Evolutionary conservation across 2,888 invertebrate species (phyloP), one percentile per base, ranked within the genome.

Genomic region (Mylabris sibirica): DNA sequence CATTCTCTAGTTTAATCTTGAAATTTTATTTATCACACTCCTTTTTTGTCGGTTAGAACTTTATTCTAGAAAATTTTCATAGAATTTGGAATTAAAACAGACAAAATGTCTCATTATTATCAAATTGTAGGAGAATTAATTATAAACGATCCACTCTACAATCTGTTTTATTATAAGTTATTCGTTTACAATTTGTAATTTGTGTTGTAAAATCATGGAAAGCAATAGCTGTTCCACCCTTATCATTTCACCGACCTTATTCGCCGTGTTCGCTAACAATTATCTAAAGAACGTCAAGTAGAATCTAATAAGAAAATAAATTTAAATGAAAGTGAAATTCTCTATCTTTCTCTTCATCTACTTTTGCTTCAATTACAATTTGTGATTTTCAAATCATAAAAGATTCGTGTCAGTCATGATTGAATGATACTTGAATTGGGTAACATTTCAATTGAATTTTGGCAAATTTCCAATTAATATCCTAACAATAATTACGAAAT

Each of bases 271-370:
- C 44, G 8, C 49, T 49, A 20, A 49, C 22, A 49, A 49, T 49
- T 49, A 49, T 49, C 49, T 20, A 44, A 22, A 20, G 49, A 53
- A 53, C 24, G 53, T 53, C 53, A 53, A 24, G 12, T 24, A 11
- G 22, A 53, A 53, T 53, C 53, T 53, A 53, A 53, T 53, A 24
- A 53, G 22, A 24, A 53, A 53, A 53, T 53, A 24, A 24, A 53
- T 53, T 53, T 53, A 20, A 24, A 53, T 24, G 53, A 53, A 20
- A 53, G 49, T 20, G 53, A 53, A 53, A 53, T 53, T 53, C 22
- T 53, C 0, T 49, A 11, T 49, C 44, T 44, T 4, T 44, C 17
- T 44, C 44, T 44, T 17, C 14, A 38, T 11, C 38, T 38, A 38
- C n/a, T 44, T 17, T 2, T 20, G 20, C 9, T 9, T 49, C 49